Conservation (phyloP, 2,797 vertebrate species). For the Megaceryle alcyon region DNA sequence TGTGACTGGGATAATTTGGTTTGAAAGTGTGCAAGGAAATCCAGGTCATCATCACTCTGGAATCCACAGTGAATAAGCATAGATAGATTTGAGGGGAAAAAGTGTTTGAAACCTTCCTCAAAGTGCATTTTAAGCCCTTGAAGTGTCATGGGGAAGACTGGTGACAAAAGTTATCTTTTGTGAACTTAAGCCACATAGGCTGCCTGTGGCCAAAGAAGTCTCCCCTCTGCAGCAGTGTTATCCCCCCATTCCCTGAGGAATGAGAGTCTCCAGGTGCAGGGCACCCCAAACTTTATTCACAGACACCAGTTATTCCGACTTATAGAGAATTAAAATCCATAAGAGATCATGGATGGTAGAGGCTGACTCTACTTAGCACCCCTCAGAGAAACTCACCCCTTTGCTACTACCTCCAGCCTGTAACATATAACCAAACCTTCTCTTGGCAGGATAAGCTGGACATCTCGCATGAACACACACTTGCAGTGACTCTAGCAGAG, state of each 20-base stretch:
- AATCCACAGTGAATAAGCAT: slow-evolving; percentile 66
- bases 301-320: neutral
- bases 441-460: neutral
- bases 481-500: neutral
- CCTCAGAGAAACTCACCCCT: neutral
- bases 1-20: slow-evolving; percentile 53
- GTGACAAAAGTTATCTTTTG: slow-evolving; percentile 49
- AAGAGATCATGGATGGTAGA: neutral
- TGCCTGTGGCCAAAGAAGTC: slow-evolving; percentile 41
- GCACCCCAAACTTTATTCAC: neutral
- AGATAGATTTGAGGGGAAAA: slow-evolving; percentile 3
- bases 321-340: neutral
- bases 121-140: slow-evolving; percentile 69
- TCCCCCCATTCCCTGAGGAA: neutral
- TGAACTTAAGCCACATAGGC: slow-evolving; percentile 39
- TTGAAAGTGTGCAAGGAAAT: slow-evolving; percentile 76
- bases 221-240: fast-evolving
- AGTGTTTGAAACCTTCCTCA: slow-evolving; percentile 59
- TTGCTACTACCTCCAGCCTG: neutral
- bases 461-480: fast-evolving
- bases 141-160: slow-evolving; percentile 60
- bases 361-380: neutral
- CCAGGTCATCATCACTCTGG: slow-evolving; percentile 75
- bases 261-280: neutral
- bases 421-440: neutral